Evolutionary conservation across 2,888 invertebrate species (phyloP), one percentile per base, ranked within the genome.

Genomic region (Eledona agricola): DNA sequence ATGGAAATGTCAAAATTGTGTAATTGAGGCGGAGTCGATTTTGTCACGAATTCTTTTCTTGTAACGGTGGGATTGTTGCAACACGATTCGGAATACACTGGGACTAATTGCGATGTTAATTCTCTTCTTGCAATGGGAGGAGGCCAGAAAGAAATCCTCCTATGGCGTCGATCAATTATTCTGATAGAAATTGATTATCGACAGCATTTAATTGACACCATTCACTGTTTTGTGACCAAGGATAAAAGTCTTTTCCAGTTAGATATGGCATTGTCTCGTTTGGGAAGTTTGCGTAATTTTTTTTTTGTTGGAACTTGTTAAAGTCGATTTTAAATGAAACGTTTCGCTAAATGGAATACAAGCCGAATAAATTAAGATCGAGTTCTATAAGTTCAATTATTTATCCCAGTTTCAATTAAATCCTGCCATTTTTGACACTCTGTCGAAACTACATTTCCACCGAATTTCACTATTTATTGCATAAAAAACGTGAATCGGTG

Each of bases 121-220:
- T 40, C 40, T 28, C 28, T 26, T 38, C 28, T 4, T 1, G 28
- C 19, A n/a, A 19, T 28, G 13, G 15, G 23, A 13, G 26, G 16
- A 26, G 25, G 38, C 38, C 26, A 38, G 26, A 15, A 11, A 15
- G 17, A 28, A 28, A 25, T 38, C 25, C 40, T 40, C 19, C 13
- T 40, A 40, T 25, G 25, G 11, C 28, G 28, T 28, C 28, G 26
- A 40, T 28, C 40, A 40, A 40, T 40, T 40, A 43, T 43, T 32
- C 4, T 16, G 9, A 11, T 16, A 20, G 16, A 31, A 28, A 31
- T n/a, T 22, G 13, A 43, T 43, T 31, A 31, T 43, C 12, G 29
- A 32, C 43, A 32, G 32, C 13, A 32, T 32, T 31, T 22, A 16
- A 23, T 43, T 43, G 43, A 31, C 43, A 43, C 31, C 13, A 11